phyloP scores from a whole-genome alignment of 2,113 vertebrate genomes.

The Bos taurus region ARS-UCD2.0 NC_037355.1:3680501-3681000 shows the following conservation, averaged over 20 bases:
- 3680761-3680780: background rate
- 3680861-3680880: background rate
- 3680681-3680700: background rate
- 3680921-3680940: accelerated
- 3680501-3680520: background rate
- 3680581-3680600: background rate
- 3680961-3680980: background rate
- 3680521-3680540: background rate
- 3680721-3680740: accelerated
- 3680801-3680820: background rate
- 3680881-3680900: background rate
- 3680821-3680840: background rate
- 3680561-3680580: background rate
- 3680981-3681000: background rate
- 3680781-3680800: background rate
- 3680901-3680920: accelerated
- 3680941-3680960: background rate
- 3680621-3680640: background rate
- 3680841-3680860: background rate
- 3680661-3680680: background rate
- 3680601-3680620: background rate
- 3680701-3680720: background rate
- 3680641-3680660: background rate
- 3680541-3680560: background rate
- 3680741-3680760: background rate